These are phyloP conservation scores for Peucedramus taeniatus DNA, from an alignment of 2,113 vertebrate species.

Conservation along the genomic window DNA sequence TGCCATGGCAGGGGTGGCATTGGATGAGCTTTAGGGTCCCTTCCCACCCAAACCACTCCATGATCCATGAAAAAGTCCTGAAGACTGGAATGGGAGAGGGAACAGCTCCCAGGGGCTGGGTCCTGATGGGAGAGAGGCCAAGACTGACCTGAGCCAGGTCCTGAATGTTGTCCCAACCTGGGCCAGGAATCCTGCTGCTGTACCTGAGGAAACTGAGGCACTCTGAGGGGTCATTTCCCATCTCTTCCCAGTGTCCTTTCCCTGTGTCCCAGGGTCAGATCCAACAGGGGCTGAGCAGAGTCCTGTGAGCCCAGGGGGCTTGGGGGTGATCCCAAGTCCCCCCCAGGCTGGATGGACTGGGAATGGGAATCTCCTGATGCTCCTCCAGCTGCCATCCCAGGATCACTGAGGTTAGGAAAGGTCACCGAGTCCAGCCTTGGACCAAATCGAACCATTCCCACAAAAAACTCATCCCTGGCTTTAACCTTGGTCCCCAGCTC, in stretches of 20 bases:
- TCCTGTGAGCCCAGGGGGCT: accelerated
- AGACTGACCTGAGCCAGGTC: neutral
- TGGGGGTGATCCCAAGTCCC: neutral
- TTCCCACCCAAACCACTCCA: neutral
- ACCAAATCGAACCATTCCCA: neutral
- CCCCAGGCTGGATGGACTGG: neutral
- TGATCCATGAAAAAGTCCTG: neutral
- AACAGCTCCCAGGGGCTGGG: neutral
- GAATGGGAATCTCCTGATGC: neutral
- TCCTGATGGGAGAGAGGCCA: neutral
- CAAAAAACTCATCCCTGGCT: neutral
- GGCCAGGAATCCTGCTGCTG: neutral
- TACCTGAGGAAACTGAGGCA: neutral
- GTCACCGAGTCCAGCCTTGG: accelerated
- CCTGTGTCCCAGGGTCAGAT: neutral
- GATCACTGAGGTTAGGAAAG: neutral
- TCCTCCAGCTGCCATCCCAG: neutral
- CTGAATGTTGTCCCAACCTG: neutral
- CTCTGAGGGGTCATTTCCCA: neutral
- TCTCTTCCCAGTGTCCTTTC: neutral
- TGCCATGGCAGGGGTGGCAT: neutral
- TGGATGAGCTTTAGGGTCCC: accelerated
- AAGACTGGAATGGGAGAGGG: neutral
- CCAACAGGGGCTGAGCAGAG: neutral
- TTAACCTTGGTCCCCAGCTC: neutral